Base-by-base conservation (phyloP, 2,113 vertebrate species). In the Gobio gobio region DNA sequence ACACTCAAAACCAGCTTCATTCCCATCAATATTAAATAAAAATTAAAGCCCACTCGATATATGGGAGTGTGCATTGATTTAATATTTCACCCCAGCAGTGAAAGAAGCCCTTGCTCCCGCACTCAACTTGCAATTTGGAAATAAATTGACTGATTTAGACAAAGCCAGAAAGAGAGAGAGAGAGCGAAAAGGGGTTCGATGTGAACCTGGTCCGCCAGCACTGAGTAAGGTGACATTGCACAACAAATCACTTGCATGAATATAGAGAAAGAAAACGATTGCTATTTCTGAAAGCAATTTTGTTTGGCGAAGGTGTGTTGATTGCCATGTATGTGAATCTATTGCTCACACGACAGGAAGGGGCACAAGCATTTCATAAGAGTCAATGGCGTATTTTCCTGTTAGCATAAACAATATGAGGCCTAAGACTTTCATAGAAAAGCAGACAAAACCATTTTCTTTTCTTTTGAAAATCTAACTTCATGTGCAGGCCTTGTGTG, bases 61-160 rank as follows among this genome's bases (percentile, higher is more conserved):
- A 93, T 93, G 90, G 91, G 88, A 93, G 93, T 91, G 92, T 49
- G 84, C 93, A 94, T 93, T 94, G 94, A 95, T 95, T 94, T 94
- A 94, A 95, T 95, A 94, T 94, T 93, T 92, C 77, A 81, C 91
- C 91, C 91, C 90, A 91, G 91, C 83, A 88, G 85, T 83, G 79
- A 88, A 90, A 87, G 81, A 93, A 94, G 92, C 90, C 92, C 91
- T 93, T 93, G 91, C 92, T 93, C 93, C 90, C 87, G 88, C 94
- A 94, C 94, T 95, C 94, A 91, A 94, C 93, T 94, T 93, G 93
- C 94, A 95, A 95, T 95, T 95, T 95, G 93, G 94, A 95, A 95
- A 95, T 95, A 95, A 95, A 95, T 95, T 95, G 95, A 94, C 92
- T 95, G 94, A 94, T 95, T 95, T 94, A 94, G 93, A 94, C 90